Evolutionary conservation across 2,888 invertebrate genomes (phyloP), one percentile per base, ranked within the genome.

Genomic region (Scaptomyza parva): DNA sequence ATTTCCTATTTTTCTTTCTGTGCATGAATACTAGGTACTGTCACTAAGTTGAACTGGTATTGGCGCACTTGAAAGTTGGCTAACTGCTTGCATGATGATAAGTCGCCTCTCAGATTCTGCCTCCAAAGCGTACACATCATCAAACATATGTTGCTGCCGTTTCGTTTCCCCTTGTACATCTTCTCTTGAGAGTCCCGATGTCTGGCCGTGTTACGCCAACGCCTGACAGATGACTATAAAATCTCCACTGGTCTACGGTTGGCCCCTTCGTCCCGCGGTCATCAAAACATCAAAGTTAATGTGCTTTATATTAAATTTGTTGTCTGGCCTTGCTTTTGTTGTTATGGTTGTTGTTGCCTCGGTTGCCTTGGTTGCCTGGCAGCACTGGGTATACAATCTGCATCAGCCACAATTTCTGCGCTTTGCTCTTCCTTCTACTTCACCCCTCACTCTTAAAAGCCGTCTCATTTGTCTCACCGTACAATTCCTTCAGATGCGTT

Each of bases 291-390:
- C 81, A 86, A 84, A 83, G 77, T 83, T 84, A 85, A 84, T 84
- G 79, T 77, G 74, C 73, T 84, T 84, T 86, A 84, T 84, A 84
- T 86, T 83, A 84, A 83, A 84, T 83, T 81, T 78, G 74, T 74
- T 69, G 62, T 63, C 66, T 70, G 71, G 62, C 55, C 57, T 70
- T 17, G 45, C 57, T 70, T 57, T 48, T 30, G 44, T 48, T 65
- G 41, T 24, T 40, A 40, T 41, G 59, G 44, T 53, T n/a, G 5
- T 17, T 26, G 11, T 17, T 26, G 47, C n/a, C 18, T 30, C 30
- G 28, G 58, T 45, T 66, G 54, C n/a, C 18, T 30, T 45, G 28
- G 58, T 45, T 66, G 54, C 64, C 70, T 61, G 64, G 48, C 62
- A 63, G 60, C 61, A 51, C 33, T 45, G n/a, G 51, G 65, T 76